Evolutionary conservation across 2,888 invertebrate genomes (phyloP).

Genomic region (Chloroclysta siterata): DNA sequence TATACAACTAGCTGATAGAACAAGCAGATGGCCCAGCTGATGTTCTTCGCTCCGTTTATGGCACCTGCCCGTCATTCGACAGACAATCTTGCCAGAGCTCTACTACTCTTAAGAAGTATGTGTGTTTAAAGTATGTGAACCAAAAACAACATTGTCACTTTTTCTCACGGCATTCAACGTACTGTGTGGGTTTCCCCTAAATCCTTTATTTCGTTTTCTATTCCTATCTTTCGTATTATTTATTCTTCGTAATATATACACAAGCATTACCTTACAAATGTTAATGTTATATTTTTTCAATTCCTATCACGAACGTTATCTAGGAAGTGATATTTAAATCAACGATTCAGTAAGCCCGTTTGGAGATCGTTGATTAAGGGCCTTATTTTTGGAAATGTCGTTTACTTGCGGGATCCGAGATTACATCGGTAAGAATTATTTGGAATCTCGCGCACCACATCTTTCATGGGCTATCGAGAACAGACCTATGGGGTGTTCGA

Average conservation of each 20-base stretch:
- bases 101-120: too few species aligned
- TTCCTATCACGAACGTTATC: conserved; percentile 28
- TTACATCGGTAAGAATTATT: not conserved
- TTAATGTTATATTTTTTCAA: conserved; percentile 25
- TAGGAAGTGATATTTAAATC: conserved; percentile 29
- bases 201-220: not conserved
- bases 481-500: not conserved
- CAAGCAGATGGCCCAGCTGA: too few species aligned
- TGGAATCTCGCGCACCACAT: not conserved
- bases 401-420: not conserved
- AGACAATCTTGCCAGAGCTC: too few species aligned
- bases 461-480: not conserved
- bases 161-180: conserved; percentile 7
- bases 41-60: too few species aligned
- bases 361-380: conserved; percentile 1
- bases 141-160: not conserved
- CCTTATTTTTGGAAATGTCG: conserved; percentile 2
- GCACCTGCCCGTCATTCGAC: too few species aligned
- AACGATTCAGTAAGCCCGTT: conserved; percentile 20
- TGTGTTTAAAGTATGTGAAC: too few species aligned
- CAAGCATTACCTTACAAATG: conserved; percentile 15
- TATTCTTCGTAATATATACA: conserved; percentile 16
- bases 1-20: too few species aligned
- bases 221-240: conserved; percentile 9
- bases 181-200: conserved; percentile 7